Conservation (phyloP, 2,113 vertebrate genomes). For the Dinomys branickii region DNA sequence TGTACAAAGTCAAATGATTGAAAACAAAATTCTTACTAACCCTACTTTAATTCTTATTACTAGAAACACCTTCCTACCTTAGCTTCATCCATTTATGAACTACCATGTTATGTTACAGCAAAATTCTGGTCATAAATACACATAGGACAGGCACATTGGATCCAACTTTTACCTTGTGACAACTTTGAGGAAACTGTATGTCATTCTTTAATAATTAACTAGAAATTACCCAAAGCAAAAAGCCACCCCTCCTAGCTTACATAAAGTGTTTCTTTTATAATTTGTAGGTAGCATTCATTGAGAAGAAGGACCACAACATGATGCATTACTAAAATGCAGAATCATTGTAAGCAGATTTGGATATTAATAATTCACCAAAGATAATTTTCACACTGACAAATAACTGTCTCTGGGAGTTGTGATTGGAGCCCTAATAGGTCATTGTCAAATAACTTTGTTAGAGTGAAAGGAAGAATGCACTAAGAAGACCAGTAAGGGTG, state of each 20-base stretch:
- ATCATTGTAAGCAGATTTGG: neutral
- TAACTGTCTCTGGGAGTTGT: neutral
- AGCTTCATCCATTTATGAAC: neutral
- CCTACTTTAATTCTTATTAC: neutral
- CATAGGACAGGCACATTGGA: neutral
- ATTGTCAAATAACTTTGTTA: neutral
- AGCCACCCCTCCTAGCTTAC: neutral
- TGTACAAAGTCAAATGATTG: no score
- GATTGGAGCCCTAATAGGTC: neutral
- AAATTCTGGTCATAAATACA: neutral
- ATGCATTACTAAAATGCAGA: neutral
- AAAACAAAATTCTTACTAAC: neutral
- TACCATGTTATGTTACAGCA: neutral
- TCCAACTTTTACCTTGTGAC: neutral
- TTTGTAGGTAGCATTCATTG: neutral
- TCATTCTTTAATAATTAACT: neutral
- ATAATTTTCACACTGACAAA: neutral
- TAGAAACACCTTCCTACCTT: neutral
- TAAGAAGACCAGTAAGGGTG: neutral
- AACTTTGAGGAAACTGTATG: neutral
- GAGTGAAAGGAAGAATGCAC: neutral
- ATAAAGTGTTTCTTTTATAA: neutral
- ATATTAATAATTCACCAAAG: neutral
- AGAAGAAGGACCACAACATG: neutral
- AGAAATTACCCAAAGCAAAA: neutral